These are phyloP conservation scores for Onthophagus sagittarius DNA, from an alignment of 2,888 invertebrate genomes.

Conservation along the genomic window DNA sequence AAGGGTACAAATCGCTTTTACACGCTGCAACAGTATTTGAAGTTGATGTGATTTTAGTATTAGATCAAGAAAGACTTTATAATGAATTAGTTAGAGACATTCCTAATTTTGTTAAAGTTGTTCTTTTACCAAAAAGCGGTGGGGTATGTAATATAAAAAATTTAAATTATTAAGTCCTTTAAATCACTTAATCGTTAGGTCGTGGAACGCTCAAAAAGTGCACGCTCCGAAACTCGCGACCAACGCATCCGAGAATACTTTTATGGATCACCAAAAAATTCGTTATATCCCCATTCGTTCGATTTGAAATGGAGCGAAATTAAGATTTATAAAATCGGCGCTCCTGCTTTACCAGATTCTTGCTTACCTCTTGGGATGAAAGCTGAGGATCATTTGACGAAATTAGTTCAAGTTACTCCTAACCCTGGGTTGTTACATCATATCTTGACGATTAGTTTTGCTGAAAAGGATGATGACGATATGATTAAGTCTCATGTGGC, in stretches of 20 bases:
- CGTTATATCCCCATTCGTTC: slow-evolving; percentile 88
- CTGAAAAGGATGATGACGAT: slow-evolving; percentile 76
- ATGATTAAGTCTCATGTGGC: slow-evolving; percentile 83
- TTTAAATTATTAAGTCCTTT: neutral
- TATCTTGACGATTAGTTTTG: slow-evolving; percentile 84
- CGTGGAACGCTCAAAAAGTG: slow-evolving; percentile 74
- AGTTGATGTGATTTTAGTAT: slow-evolving; percentile 90
- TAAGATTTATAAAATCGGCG: slow-evolving; percentile 91
- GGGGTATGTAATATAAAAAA: slow-evolving; percentile 63
- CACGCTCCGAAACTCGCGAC: slow-evolving; percentile 73
- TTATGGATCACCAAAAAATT: slow-evolving; percentile 74
- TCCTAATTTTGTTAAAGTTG: slow-evolving; percentile 89
- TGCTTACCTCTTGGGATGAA: slow-evolving; percentile 97
- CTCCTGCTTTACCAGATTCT: slow-evolving; percentile 88
- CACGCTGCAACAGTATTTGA: slow-evolving; percentile 92
- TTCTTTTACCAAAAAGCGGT: slow-evolving; percentile 91
- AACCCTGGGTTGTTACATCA: slow-evolving; percentile 79
- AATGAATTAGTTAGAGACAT: slow-evolving; percentile 91
- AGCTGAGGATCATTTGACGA: slow-evolving; percentile 84
- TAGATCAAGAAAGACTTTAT: slow-evolving; percentile 94
- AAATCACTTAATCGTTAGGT: slow-evolving; percentile 54
- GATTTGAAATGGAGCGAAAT: slow-evolving; percentile 89
- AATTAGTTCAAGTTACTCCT: slow-evolving; percentile 77
- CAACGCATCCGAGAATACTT: slow-evolving; percentile 88
- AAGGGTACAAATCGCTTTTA: slow-evolving; percentile 81